Evolutionary conservation across 2,797 vertebrate genomes (phyloP).

Genomic region (Clarias fuscus): DNA sequence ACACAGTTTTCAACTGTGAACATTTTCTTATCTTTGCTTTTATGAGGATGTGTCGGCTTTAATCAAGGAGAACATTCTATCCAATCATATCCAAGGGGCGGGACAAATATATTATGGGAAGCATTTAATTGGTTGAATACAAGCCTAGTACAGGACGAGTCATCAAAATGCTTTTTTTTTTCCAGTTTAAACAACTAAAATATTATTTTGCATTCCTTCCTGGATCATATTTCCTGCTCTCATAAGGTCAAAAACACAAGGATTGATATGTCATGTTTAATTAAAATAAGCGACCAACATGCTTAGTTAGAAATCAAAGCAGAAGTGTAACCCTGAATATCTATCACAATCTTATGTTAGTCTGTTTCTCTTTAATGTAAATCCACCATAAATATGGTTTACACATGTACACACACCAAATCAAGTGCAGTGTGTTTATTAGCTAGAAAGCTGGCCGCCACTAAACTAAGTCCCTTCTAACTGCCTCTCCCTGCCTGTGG

Average conservation of each 20-base stretch:
- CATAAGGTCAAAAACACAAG: not conserved
- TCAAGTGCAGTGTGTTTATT: conserved; percentile 40
- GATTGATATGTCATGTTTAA: not conserved
- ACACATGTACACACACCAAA: not conserved
- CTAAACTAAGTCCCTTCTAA: conserved; percentile 34
- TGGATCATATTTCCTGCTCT: not conserved
- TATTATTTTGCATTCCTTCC: not conserved
- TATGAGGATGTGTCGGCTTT: not conserved
- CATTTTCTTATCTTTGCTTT: not conserved
- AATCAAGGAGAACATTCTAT: not conserved
- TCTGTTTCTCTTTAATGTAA: not conserved
- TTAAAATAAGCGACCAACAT: not conserved
- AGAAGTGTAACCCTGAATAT: too few relatives aligned
- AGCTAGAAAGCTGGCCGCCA: conserved; percentile 55
- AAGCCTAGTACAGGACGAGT: not conserved
- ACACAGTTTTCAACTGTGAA: not conserved
- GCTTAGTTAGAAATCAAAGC: not conserved
- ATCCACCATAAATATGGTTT: not conserved
- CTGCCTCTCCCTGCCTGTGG: conserved; percentile 43
- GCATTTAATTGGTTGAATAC: not conserved
- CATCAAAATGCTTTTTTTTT: not conserved
- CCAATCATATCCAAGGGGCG: not conserved
- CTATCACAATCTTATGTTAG: not conserved
- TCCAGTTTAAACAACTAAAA: not conserved
- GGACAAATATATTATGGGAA: not conserved